Evolutionary conservation across 2,797 vertebrate genomes (phyloP).

Genomic region (Artibeus lituratus): DNA sequence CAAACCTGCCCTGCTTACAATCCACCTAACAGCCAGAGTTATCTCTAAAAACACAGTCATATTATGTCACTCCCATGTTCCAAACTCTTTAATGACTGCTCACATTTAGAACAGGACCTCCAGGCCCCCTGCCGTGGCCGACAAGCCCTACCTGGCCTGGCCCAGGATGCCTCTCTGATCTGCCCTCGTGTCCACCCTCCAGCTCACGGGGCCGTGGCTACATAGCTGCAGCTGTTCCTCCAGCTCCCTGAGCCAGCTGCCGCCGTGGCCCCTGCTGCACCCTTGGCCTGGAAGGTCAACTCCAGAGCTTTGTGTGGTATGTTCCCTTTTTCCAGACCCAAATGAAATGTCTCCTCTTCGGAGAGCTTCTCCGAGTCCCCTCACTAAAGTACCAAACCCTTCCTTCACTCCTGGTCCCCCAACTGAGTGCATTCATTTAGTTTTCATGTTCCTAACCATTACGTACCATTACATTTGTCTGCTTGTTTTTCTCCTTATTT

Average conservation of each 20-base stretch:
- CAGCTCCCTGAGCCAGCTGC: not conserved
- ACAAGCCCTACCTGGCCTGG: not conserved
- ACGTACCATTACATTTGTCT: not conserved
- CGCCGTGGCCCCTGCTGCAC: not conserved
- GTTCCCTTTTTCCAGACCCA: not conserved
- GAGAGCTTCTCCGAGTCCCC: not conserved
- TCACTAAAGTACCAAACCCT: not conserved
- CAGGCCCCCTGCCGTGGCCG: not conserved
- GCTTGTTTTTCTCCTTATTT: not conserved
- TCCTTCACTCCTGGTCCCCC: not conserved
- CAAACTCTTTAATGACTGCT: not conserved
- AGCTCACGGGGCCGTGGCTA: not conserved
- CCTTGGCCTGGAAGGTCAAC: not conserved
- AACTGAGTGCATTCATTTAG: not conserved
- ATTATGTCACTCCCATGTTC: not conserved
- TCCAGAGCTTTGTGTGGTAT: not conserved
- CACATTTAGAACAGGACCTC: not conserved
- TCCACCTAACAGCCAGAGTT: not conserved
- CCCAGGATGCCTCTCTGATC: not conserved
- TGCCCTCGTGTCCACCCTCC: accelerated
- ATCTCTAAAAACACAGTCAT: not conserved
- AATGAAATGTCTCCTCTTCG: not conserved
- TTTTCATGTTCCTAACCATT: not conserved
- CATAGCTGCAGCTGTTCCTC: not conserved
- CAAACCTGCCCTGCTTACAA: not conserved